These are phyloP conservation scores for Hypselothyrea guttata DNA, from an alignment of 2,888 invertebrate genomes.

Conservation along the genomic window DNA sequence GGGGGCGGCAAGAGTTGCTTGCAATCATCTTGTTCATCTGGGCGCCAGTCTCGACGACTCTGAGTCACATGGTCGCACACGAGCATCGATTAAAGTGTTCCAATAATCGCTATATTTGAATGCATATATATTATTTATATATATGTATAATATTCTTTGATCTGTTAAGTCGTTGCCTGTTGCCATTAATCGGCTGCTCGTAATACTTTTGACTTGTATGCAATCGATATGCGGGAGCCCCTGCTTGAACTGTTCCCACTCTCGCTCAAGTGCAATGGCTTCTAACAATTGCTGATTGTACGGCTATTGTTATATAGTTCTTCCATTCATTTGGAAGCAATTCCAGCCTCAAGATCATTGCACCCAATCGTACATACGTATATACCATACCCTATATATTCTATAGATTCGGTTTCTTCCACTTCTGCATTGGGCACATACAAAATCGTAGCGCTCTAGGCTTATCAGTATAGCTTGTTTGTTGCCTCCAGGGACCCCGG, in stretches of 20 bases:
- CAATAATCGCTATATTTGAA: slow-evolving; percentile 24
- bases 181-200: slow-evolving; percentile 52
- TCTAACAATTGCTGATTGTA: slow-evolving; percentile 16
- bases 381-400: no score
- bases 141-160: slow-evolving; percentile 43
- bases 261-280: slow-evolving; percentile 4
- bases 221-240: slow-evolving; percentile 16
- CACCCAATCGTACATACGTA: slow-evolving; percentile 1
- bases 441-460: slow-evolving; percentile 1
- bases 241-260: no score
- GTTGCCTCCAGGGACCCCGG: slow-evolving; percentile 30
- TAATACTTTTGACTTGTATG: slow-evolving; percentile 23
- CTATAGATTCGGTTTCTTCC: no score
- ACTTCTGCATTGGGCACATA: no score
- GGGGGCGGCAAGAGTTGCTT: not conserved
- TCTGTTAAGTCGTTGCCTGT: slow-evolving; percentile 42
- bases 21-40: not conserved
- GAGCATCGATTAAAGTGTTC: slow-evolving; percentile 57
- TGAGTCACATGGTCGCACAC: slow-evolving; percentile 64
- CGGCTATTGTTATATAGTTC: slow-evolving; percentile 4
- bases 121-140: slow-evolving; percentile 2
- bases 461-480: slow-evolving; percentile 19
- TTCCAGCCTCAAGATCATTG: slow-evolving; percentile 25
- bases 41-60: not conserved
- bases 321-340: slow-evolving; percentile 1